A percentile compares a stretch with the other conserved stretches of the same genome.
Evolutionary conservation across 2,113 vertebrate genomes (phyloP).

Genomic region (Taurulus bubalis): DNA sequence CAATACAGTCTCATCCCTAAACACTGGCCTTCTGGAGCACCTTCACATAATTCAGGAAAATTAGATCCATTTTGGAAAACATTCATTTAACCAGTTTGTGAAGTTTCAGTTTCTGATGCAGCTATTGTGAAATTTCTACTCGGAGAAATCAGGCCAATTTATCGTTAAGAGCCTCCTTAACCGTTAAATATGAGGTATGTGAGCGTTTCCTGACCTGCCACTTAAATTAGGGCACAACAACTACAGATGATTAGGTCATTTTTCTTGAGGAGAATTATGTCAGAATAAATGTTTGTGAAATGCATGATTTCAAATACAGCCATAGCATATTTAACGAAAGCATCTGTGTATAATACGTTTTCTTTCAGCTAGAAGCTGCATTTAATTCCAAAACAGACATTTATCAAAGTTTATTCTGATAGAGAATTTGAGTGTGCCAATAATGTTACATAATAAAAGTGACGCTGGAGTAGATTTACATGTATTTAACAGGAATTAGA

Average conservation of each 20-base stretch:
- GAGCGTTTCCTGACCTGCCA: neutral
- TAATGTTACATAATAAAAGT: neutral
- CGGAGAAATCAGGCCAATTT: neutral
- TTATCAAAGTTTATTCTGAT: neutral
- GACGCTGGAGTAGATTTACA: neutral
- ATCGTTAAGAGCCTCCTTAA: no score
- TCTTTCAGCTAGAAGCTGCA: neutral
- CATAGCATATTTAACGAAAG: neutral
- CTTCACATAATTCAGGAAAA: neutral
- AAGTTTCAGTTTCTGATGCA: constrained; percentile 3
- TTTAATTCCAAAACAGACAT: neutral
- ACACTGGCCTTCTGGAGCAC: neutral
- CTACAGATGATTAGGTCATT: neutral
- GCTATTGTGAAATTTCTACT: neutral
- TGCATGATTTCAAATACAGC: neutral
- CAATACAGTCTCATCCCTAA: neutral
- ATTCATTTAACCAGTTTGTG: neutral
- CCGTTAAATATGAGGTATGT: neutral
- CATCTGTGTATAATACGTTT: neutral
- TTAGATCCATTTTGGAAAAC: constrained; percentile 10
- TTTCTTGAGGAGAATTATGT: neutral
- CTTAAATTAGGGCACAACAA: neutral
- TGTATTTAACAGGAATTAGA: neutral
- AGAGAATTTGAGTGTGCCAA: neutral
- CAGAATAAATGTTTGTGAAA: neutral